Base-by-base conservation (phyloP, 1,140 invertebrate genomes). In the Micrasema longulum region DNA sequence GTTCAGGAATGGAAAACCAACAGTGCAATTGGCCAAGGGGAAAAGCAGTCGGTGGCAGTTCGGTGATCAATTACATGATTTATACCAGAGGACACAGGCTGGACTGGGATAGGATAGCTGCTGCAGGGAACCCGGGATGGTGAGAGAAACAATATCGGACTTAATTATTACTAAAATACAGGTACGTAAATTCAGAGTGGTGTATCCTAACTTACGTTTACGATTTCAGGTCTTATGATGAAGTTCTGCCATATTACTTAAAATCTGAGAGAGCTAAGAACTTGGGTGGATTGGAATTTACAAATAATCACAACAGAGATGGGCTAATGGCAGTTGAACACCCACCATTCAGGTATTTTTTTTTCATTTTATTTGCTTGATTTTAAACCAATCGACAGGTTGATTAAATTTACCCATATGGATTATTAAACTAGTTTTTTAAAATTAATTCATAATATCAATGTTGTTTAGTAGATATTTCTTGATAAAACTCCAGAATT, bases 11-110 rank as follows among this genome's bases (percentile, higher is more conserved):
- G 84, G 73, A 78, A 18, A 81, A 84, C 16, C 79, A 83, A 20
- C 78, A 82, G 35, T 90, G 89, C 74, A 86, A 82, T 35, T 86
- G 88, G 84, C 88, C 89, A 0, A 79, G 88, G 55, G 90, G 90
- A 1, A 89, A 86, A 77, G 88, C 85, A 0, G 77, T 93, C 1
- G 94, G 94, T 1, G 94, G 94, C 0, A 88, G 89, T 0, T 92
- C 91, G 18, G 89, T 92, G 1, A 88, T 96, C 18, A 96, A 97
- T 79, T 93, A 90, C 57, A 95, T 96, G 93, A 91, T 95, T n/a
- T 96, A 96, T 79, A 91, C 94, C 0, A 86, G 95, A 38, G 95
- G 95, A 0, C 90, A 94, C 82, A 86, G 86, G 2, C 80, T 80
- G 11, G 93, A 95, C 76, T 95, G 91, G 81, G 90, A 95, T 79